phyloP scores from a whole-genome alignment of 2,113 vertebrate genomes.

The Chinchilla lanigera region DNA sequence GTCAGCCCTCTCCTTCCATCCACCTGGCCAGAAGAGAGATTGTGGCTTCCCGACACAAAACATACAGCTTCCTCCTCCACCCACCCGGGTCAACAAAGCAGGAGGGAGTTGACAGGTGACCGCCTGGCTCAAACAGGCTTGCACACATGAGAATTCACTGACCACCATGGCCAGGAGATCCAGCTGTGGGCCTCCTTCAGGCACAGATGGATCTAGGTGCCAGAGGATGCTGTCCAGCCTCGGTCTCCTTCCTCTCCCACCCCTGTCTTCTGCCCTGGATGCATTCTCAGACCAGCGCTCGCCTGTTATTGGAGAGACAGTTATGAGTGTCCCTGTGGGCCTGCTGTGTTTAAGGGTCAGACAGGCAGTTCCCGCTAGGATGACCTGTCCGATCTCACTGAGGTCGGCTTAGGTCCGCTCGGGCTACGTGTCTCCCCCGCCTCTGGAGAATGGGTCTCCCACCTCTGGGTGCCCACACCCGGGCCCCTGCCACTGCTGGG shows the following conservation, averaged over 20 bases:
- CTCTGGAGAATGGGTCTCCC: neutral
- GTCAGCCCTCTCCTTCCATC: neutral
- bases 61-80: neutral
- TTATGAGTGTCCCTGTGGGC: neutral
- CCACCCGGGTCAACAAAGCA: neutral
- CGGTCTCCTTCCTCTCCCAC: neutral
- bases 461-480: neutral
- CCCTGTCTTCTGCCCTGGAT: neutral
- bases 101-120: neutral
- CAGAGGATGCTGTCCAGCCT: neutral
- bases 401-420: neutral
- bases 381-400: neutral
- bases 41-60: neutral
- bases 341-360: neutral
- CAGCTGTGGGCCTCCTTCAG: neutral
- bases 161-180: neutral
- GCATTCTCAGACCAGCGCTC: neutral
- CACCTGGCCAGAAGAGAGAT: neutral
- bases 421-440: neutral
- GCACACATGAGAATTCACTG: neutral
- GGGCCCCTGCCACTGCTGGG: neutral
- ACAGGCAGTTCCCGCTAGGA: too few relatives aligned
- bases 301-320: neutral
- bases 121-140: neutral
- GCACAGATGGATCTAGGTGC: neutral